Base-by-base conservation (phyloP, 2,113 vertebrate genomes). In the Petroica traversi region DNA sequence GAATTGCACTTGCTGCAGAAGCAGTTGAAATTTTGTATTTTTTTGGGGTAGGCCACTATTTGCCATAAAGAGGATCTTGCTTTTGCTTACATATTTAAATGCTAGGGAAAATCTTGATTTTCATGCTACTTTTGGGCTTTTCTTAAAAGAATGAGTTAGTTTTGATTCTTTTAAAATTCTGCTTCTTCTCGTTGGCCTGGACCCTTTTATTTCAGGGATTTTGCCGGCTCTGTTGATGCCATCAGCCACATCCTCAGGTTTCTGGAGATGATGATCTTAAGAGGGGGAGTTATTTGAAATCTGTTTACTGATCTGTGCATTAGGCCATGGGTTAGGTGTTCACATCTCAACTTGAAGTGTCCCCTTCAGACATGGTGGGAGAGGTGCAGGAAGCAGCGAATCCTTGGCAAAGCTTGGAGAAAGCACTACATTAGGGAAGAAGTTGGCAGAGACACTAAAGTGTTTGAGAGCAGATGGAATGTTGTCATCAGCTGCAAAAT, bases 401-500 rank as follows among this genome's bases (percentile, higher is more conserved):
- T 52, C 31, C 61, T 72, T 85, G 74, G 24, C 8, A 11, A 82
- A 81, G 62, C 55, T 29, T 69, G 55, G 55, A 51, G 69, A 55
- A 63, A 87, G 43, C 12, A 49, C 19, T 59, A 26, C 34, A 8
- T 89, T 52, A 62, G 46, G 58, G 72, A 89, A 91, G 58, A 49
- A 95, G 52, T 17, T 95, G 92, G 83, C 93, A 79, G 40, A 86
- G 81, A 38, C 85, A 66, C 14, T 25, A 5, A 49, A 61, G 69
- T 38, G 33, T 48, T 61, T 93, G 85, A 68, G 63, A 94, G 78
- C 81, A 91, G 77, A 78, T 87, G 85, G 81, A 77, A 54, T 43
- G 89, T 85, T 89, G 87, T 94, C 91, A 91, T 85, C 71, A 85
- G 71, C 58, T 93, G 77, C 85, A 95, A 89, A 85, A 95, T 87